Conservation (phyloP, 2,888 invertebrate species). For the Luffia ferchaultella region DNA sequence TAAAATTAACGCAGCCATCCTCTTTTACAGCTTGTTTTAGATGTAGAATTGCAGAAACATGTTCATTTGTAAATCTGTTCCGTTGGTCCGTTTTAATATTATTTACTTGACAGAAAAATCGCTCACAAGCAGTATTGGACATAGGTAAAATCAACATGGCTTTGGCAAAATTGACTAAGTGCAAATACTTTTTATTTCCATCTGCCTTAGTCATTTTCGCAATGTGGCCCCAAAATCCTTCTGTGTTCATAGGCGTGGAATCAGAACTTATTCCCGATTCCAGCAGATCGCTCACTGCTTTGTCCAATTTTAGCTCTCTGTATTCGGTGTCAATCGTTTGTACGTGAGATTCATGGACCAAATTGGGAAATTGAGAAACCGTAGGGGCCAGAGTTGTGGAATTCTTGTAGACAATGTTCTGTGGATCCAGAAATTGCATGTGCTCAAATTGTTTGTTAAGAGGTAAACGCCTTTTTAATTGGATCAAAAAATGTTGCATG, state of each 20-base stretch:
- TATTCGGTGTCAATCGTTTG: neutral
- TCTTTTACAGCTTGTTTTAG: no score
- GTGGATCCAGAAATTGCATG: neutral
- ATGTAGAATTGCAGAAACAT: no score
- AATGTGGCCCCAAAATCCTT: neutral
- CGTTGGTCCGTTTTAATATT: no score
- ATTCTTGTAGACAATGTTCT: neutral
- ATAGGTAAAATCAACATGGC: constrained; percentile 6
- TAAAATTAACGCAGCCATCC: no score
- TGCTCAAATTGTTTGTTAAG: neutral
- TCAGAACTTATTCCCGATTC: neutral
- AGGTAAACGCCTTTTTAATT: neutral
- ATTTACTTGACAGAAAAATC: constrained; percentile 10
- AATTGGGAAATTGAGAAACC: neutral
- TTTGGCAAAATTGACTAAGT: neutral
- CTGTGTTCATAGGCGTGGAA: no score
- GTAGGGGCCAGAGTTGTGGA: neutral
- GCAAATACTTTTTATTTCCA: neutral
- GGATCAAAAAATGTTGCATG: neutral
- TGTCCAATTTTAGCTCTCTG: neutral
- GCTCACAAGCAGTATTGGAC: constrained; percentile 10
- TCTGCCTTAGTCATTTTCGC: neutral
- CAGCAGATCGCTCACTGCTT: neutral
- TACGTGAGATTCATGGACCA: neutral
- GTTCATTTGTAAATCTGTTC: no score